A percentile compares a stretch with the other conserved stretches of the same genome.
phyloP scores from a whole-genome alignment of 2,888 invertebrate species.

The Ennomos fuscantarius region DNA sequence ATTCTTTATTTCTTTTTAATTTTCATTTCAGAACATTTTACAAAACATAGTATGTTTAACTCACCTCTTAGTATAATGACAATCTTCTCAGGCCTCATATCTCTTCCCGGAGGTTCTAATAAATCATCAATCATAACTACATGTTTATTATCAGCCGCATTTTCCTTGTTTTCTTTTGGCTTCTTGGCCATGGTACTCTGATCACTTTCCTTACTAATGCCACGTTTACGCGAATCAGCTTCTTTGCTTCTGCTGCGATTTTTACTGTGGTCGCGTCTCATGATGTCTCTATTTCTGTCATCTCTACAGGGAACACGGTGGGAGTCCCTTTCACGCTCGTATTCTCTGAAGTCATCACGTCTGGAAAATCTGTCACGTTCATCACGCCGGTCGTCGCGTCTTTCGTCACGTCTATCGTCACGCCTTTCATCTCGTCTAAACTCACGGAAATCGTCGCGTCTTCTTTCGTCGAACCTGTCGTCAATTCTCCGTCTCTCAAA shows the following conservation, averaged over 20 bases:
- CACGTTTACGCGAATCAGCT: conserved; percentile 67
- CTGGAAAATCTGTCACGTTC: conserved; percentile 45
- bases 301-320: conserved; percentile 40
- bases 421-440: conserved; percentile 20
- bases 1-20: too few relatives aligned
- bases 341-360: conserved; percentile 38
- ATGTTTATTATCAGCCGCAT: conserved; percentile 48
- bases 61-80: conserved; percentile 93
- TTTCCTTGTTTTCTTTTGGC: conserved; percentile 50
- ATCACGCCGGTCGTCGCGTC: conserved; percentile 41
- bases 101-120: conserved; percentile 91
- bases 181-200: conserved; percentile 55
- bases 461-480: conserved; percentile 50
- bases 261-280: conserved; percentile 49
- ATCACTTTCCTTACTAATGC: conserved; percentile 64
- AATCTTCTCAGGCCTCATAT: conserved; percentile 91
- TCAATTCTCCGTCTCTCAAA: conserved; percentile 47
- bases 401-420: conserved; percentile 11
- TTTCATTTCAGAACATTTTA: too few relatives aligned
- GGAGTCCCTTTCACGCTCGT: conserved; percentile 47
- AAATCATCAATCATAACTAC: conserved; percentile 92
- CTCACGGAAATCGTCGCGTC: conserved; percentile 4
- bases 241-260: conserved; percentile 66
- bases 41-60: conserved; percentile 22
- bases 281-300: conserved; percentile 52